Evolutionary conservation across 2,797 vertebrate genomes (phyloP), one percentile per base, ranked within the genome.

Genomic region (Hirundo rustica): DNA sequence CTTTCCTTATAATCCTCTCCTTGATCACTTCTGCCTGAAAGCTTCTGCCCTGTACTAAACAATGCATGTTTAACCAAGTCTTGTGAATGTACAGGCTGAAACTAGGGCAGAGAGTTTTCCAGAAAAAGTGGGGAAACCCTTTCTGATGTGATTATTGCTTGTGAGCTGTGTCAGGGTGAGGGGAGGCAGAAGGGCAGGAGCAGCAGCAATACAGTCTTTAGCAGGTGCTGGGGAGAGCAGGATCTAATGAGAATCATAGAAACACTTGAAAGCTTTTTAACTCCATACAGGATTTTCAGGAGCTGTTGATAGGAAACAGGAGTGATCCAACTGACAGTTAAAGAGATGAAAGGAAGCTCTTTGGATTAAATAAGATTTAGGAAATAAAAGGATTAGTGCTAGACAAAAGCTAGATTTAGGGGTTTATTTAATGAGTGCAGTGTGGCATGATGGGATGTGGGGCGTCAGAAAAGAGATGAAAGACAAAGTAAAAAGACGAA

Each of bases 301-400:
- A 94, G 60, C 64, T 95, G 95, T 89, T 96, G 96, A 95, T 94
- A 96, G 95, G 94, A 95, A 96, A 89, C 27, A 61, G 96, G 96
- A 95, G 96, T 97, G 96, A 96, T 95, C 93, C 95, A 92, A 93
- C 40, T 95, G 97, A 97, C 92, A 96, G 96, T 92, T 95, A 92
- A 93, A 93, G 95, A 97, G 97, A 98, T 98, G 97, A 98, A 98
- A 98, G 97, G 77, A 97, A 96, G 85, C 88, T 85, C 79, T 90
- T 96, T 0, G 57, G 97, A 98, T 98, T 98, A 98, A 98, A 97
- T 88, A 66, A 98, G 98, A 97, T 98, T 98, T 97, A 97, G 97
- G 95, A 98, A 98, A 98, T 97, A 98, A 98, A 98, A 97, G 98
- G 98, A 98, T 98, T 98, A 98, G 77, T 76, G 30, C 55, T 90